A percentile compares a stretch with the other conserved stretches of the same genome.
phyloP scores from a whole-genome alignment of 2,113 vertebrate species.

The Brachypteracias leptosomus region DNA sequence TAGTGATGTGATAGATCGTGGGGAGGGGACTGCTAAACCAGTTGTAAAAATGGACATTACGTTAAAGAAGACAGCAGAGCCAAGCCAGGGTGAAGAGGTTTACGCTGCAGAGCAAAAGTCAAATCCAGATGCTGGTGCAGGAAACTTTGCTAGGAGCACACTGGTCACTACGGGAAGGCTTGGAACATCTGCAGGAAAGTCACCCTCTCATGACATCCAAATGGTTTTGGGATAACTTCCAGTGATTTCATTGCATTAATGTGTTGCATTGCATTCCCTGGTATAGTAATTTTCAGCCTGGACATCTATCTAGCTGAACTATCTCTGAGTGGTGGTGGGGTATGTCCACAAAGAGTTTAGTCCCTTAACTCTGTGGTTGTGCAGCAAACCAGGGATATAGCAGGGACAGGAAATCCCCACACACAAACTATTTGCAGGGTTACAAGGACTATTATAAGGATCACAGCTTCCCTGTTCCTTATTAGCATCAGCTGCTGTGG shows the following conservation, averaged over 20 bases:
- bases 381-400: neutral
- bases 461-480: neutral
- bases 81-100: neutral
- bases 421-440: neutral
- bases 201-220: neutral
- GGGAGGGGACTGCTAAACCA: neutral
- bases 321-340: neutral
- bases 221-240: neutral
- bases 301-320: neutral
- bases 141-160: neutral
- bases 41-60: neutral
- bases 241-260: neutral
- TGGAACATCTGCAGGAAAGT: neutral
- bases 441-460: neutral
- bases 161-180: neutral
- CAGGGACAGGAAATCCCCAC: neutral
- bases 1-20: neutral
- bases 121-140: neutral
- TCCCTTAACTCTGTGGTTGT: neutral
- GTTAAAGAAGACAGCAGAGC: neutral
- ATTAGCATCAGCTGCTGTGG: neutral
- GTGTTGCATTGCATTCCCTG: neutral
- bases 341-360: neutral
- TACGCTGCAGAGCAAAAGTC: neutral
- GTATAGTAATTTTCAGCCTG: neutral